Evolutionary conservation across 1,140 invertebrate genomes (phyloP).

Genomic region (Paracyclopina nana): DNA sequence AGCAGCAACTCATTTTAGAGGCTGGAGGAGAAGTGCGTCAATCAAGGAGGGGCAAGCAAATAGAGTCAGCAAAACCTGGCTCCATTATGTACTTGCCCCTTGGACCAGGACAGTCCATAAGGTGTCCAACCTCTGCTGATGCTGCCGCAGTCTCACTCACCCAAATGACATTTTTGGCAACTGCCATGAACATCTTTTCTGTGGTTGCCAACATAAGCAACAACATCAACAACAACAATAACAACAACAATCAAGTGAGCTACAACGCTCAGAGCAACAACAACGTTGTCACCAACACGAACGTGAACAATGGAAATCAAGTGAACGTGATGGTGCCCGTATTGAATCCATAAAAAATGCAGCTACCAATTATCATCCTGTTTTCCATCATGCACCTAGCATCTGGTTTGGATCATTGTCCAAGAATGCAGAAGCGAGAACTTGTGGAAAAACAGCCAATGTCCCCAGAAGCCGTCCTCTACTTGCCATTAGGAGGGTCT

Average conservation of each 20-base stretch:
- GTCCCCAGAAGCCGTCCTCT: neutral
- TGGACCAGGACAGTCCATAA: no score
- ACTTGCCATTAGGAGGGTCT: neutral
- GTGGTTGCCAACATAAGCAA: constrained; percentile 1
- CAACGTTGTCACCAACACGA: constrained; percentile 3
- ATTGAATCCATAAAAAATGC: neutral
- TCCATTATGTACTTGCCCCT: no score
- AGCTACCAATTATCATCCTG: neutral
- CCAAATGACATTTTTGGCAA: constrained; percentile 4
- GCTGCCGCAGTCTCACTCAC: no score
- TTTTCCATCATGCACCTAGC: neutral
- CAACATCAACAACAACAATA: constrained; percentile 6
- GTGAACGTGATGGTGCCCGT: constrained; percentile 7
- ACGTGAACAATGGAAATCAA: constrained; percentile 7
- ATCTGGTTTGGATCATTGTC: no score
- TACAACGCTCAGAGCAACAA: constrained; percentile 4
- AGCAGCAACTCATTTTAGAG: no score
- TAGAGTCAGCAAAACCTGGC: no score
- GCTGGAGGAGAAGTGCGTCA: no score
- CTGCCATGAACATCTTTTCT: neutral
- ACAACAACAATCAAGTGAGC: neutral
- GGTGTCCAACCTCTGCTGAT: no score
- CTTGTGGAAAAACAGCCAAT: no score
- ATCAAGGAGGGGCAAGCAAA: no score
- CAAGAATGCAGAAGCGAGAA: no score